Conservation (phyloP, 1,140 invertebrate genomes). For the Euborellia annulipes region DNA sequence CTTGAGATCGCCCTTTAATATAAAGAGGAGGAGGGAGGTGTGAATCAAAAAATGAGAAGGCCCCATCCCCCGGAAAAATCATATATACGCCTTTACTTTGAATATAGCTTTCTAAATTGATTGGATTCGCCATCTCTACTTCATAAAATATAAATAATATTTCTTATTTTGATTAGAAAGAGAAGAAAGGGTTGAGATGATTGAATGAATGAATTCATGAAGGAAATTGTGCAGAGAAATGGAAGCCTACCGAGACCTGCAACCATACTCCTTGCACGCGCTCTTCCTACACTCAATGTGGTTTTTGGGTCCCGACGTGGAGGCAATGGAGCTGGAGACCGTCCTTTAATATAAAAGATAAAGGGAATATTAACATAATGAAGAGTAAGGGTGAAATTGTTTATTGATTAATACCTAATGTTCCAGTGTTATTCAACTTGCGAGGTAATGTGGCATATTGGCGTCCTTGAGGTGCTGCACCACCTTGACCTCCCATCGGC, state of each 20-base stretch:
- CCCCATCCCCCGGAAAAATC: no score
- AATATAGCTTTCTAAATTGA: no score
- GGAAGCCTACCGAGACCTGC: conserved; percentile 48
- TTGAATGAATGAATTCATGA: not conserved
- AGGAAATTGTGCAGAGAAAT: not conserved
- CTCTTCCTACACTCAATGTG: conserved; percentile 78
- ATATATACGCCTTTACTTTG: no score
- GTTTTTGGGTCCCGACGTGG: conserved; percentile 84
- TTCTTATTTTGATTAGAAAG: no score
- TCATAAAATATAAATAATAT: no score
- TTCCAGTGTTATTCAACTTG: conserved; percentile 36
- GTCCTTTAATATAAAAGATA: conserved; percentile 30
- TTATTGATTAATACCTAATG: conserved; percentile 17
- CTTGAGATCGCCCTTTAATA: no score
- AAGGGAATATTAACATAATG: not conserved
- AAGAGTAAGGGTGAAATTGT: not conserved
- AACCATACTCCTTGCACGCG: conserved; percentile 77
- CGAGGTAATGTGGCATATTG: conserved; percentile 61
- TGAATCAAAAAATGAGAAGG: no score
- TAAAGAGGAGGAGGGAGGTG: no score
- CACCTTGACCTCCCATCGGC: conserved; percentile 11
- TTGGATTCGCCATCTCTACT: no score
- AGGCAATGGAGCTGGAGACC: conserved; percentile 57
- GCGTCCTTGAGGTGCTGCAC: conserved; percentile 14
- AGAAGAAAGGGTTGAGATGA: not conserved